These are phyloP conservation scores for Sebastes iracundus DNA, from an alignment of 2,797 vertebrate species.

Conservation along the genomic window DNA sequence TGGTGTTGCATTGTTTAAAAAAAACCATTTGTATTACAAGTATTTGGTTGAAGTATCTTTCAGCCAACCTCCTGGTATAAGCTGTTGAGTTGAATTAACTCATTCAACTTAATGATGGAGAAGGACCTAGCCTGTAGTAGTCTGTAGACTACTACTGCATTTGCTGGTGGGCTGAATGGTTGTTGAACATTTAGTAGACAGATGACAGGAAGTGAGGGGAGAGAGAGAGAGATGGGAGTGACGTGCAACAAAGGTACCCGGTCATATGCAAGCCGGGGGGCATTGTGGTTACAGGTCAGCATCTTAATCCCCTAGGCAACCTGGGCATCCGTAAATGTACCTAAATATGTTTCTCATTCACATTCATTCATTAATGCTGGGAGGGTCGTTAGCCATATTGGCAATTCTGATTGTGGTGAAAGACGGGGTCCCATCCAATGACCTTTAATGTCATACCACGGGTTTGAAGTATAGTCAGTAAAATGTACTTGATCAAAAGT, in stretches of 20 bases:
- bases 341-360: not conserved
- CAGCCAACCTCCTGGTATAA: not conserved
- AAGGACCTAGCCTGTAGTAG: not conserved
- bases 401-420: too few relatives aligned
- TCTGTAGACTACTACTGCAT: not conserved
- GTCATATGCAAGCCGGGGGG: not conserved
- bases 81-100: not conserved
- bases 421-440: too few relatives aligned
- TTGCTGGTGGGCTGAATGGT: not conserved
- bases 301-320: not conserved
- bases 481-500: too few relatives aligned
- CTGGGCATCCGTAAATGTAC: not conserved
- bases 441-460: too few relatives aligned
- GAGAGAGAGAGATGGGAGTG: not conserved
- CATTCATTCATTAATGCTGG: too few relatives aligned
- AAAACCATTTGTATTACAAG: not conserved
- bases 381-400: too few relatives aligned
- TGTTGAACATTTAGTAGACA: not conserved
- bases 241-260: not conserved
- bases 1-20: not conserved
- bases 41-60: not conserved
- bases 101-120: not conserved
- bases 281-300: not conserved
- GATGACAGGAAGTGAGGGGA: not conserved
- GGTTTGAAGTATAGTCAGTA: too few relatives aligned